Conservation (phyloP, 2,797 vertebrate genomes). For the Loriculus beryllinus region DNA sequence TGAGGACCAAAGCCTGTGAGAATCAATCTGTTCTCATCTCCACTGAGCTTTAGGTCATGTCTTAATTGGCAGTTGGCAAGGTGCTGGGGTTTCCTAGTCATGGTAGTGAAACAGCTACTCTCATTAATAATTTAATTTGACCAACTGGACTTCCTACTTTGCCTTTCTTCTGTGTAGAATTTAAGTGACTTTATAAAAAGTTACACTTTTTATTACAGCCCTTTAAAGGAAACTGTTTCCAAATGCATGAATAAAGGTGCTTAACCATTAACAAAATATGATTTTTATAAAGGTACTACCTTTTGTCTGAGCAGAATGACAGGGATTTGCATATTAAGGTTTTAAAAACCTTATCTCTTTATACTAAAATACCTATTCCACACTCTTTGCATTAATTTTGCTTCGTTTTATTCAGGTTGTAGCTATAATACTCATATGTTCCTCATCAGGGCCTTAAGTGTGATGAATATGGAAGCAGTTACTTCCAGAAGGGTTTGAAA, state of each 20-base stretch:
- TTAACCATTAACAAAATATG: neutral
- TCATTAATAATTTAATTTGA: neutral
- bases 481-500: slow-evolving; percentile 51
- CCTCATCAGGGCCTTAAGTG: slow-evolving; percentile 36
- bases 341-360: neutral
- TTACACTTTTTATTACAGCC: neutral
- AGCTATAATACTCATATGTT: neutral
- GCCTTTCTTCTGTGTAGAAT: neutral
- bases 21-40: neutral
- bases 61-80: neutral
- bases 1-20: neutral
- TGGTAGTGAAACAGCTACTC: neutral
- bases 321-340: neutral
- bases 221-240: neutral
- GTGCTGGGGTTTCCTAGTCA: neutral
- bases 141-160: neutral
- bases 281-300: neutral
- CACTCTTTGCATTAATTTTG: slow-evolving; percentile 4
- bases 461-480: slow-evolving; percentile 54
- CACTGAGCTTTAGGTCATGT: neutral
- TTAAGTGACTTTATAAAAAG: neutral
- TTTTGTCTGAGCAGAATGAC: neutral
- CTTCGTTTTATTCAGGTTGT: neutral
- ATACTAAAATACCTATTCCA: neutral
- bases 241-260: neutral